Conservation (phyloP, 2,797 vertebrate species). For the Eidolon dupreanum region DNA sequence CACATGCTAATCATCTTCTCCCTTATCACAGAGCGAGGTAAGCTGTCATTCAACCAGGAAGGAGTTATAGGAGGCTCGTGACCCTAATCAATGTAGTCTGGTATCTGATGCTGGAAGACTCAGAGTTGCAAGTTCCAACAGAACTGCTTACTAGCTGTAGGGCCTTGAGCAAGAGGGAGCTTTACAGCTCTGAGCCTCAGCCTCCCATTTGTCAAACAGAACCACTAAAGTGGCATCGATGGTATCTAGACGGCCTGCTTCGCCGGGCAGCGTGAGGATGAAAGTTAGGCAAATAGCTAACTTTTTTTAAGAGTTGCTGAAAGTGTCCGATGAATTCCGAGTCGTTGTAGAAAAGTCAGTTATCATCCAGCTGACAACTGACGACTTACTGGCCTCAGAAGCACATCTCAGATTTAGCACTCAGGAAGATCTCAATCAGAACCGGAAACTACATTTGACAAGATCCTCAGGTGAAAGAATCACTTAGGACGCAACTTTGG, state of each 20-base stretch:
- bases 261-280: neutral
- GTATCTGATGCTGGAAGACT: neutral
- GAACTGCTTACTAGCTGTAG: accelerated
- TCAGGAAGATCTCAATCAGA: neutral
- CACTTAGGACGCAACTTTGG: neutral
- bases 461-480: neutral
- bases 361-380: too few relatives aligned
- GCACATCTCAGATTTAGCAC: neutral
- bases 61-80: neutral
- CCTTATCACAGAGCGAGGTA: neutral
- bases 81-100: neutral
- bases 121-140: neutral
- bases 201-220: neutral
- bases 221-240: accelerated
- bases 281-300: neutral
- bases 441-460: neutral
- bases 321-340: neutral
- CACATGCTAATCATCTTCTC: neutral
- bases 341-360: neutral
- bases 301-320: neutral
- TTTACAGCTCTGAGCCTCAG: neutral
- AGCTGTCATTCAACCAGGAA: neutral
- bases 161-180: neutral
- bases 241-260: accelerated
- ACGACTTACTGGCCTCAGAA: neutral